phyloP scores from a whole-genome alignment of 2,888 invertebrate genomes.

The Ecdyonurus torrentis region DNA sequence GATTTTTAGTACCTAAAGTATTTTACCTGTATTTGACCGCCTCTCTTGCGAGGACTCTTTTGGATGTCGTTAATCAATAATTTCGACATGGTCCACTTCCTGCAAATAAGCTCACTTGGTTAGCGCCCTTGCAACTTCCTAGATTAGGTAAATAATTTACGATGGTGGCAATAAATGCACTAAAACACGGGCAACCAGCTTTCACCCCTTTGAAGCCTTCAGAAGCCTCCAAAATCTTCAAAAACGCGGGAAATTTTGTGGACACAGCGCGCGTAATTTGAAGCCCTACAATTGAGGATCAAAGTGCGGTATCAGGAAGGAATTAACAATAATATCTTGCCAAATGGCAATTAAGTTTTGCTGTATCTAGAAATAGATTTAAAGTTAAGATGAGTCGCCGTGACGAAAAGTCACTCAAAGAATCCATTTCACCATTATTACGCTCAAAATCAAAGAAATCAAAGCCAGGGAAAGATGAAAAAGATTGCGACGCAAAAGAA shows the following conservation, averaged over 20 bases:
- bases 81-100: neutral
- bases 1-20: conserved; percentile 8
- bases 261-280: neutral
- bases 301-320: neutral
- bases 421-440: neutral
- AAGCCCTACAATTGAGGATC: neutral
- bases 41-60: neutral
- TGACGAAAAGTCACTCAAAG: neutral
- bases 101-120: neutral
- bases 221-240: neutral
- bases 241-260: neutral
- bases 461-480: neutral
- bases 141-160: neutral
- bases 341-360: neutral
- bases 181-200: neutral
- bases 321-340: neutral
- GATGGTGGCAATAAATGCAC: neutral
- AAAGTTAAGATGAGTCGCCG: neutral
- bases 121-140: neutral
- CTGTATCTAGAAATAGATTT: neutral
- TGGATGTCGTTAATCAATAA: neutral
- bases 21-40: conserved; percentile 8
- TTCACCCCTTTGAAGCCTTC: neutral
- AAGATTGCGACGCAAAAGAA: neutral
- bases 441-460: neutral